Percentiles rank a stretch among this genome's conserved stretches.
These are phyloP conservation scores for Geotrupes spiniger DNA, from an alignment of 2,888 invertebrate genomes.

Conservation along the genomic window DNA sequence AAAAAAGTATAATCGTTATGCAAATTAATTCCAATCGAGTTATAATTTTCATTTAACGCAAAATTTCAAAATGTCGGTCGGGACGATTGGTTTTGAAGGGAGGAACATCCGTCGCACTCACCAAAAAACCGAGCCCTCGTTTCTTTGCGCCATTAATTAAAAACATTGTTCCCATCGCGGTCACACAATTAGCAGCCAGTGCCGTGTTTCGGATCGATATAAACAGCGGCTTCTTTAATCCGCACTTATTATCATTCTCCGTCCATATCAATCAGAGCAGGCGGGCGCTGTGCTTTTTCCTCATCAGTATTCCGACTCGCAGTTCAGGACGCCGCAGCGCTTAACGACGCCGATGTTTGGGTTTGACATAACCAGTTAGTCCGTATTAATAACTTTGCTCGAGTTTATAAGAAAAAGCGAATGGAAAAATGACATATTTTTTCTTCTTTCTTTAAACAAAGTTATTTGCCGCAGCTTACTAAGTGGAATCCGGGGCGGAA, in stretches of 20 bases:
- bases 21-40: too few species aligned
- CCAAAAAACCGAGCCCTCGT: constrained; percentile 4
- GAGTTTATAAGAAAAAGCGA: constrained; percentile 41
- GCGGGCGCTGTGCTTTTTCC: constrained; percentile 38
- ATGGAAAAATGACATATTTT: constrained; percentile 53
- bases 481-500: constrained; percentile 36
- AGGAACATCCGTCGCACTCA: constrained; percentile 34
- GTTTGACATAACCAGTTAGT: constrained; percentile 55
- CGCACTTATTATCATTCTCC: constrained; percentile 44
- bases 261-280: constrained; percentile 48
- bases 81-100: too few species aligned
- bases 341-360: constrained; percentile 53
- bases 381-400: constrained; percentile 53
- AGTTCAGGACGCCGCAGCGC: constrained; percentile 39
- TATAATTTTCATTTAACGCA: too few species aligned
- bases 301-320: constrained; percentile 51
- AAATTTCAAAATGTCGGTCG: too few species aligned
- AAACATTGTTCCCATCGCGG: constrained; percentile 48
- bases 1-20: too few species aligned
- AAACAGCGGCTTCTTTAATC: constrained; percentile 43
- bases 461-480: constrained; percentile 45
- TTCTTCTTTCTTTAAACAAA: constrained; percentile 36
- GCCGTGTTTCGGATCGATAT: constrained; percentile 28
- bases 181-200: constrained; percentile 39
- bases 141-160: constrained; percentile 42